phyloP scores from a whole-genome alignment of 2,113 vertebrate species.

The Pionites leucogaster region DNA sequence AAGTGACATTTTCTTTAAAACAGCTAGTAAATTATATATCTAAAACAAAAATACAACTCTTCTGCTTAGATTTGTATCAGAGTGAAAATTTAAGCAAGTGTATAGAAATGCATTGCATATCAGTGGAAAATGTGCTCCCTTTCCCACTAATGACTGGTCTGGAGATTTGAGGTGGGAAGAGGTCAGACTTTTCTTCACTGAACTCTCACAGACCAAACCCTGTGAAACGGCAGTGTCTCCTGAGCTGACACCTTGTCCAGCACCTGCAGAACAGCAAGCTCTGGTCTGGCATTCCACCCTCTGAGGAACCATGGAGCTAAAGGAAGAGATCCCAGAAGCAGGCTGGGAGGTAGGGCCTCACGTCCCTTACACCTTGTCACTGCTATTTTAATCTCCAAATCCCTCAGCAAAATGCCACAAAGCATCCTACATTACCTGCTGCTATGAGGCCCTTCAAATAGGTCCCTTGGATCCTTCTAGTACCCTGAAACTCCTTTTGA shows the following conservation, averaged over 20 bases:
- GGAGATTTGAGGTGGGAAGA: background rate
- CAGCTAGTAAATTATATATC: constrained; percentile 4
- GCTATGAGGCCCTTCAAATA: background rate
- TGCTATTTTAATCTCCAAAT: background rate
- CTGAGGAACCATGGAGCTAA: rapidly evolving
- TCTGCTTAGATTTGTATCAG: background rate
- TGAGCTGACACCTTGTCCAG: background rate
- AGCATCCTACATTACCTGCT: background rate
- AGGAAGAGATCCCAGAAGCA: rapidly evolving
- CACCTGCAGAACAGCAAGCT: background rate
- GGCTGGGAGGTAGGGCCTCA: background rate
- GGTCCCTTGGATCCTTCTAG: background rate
- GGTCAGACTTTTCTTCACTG: background rate
- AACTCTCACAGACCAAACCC: background rate
- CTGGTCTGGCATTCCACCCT: rapidly evolving
- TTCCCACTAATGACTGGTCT: background rate
- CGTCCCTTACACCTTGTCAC: rapidly evolving
- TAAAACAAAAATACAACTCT: background rate
- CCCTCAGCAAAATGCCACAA: background rate
- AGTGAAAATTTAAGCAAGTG: background rate
- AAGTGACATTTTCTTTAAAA: background rate
- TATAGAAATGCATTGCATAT: rapidly evolving
- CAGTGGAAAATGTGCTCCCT: rapidly evolving
- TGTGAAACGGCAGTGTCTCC: rapidly evolving
- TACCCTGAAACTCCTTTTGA: background rate